These are phyloP conservation scores for Petaurus breviceps DNA, from an alignment of 2,113 vertebrate genomes.

Conservation along the genomic window DNA sequence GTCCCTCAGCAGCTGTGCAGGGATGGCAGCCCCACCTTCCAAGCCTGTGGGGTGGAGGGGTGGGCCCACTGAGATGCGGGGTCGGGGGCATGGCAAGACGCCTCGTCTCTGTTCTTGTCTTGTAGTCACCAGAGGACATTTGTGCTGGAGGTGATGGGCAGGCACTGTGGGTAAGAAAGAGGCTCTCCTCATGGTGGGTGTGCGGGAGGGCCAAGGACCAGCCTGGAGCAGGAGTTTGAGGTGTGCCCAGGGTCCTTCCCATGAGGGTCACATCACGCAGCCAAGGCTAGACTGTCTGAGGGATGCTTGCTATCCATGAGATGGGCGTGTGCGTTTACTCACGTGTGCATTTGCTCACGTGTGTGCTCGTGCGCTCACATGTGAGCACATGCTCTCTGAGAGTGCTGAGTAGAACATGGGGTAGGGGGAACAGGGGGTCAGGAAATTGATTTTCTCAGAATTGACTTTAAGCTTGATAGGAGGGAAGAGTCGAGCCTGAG, in stretches of 20 bases:
- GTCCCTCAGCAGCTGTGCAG: too few relatives aligned
- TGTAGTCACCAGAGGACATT: constrained; percentile 95
- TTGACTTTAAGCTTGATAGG: neutral
- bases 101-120: neutral
- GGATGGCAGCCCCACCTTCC: too few relatives aligned
- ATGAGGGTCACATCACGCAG: too few relatives aligned
- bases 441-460: neutral
- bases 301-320: neutral
- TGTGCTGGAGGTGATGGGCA: constrained; percentile 97
- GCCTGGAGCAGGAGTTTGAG: neutral
- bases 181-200: fast-evolving
- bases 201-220: too few relatives aligned
- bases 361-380: too few relatives aligned
- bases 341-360: too few relatives aligned
- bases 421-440: neutral
- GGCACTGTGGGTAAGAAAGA: constrained; percentile 93
- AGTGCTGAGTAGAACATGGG: too few relatives aligned
- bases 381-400: too few relatives aligned
- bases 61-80: neutral
- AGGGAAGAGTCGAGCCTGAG: neutral
- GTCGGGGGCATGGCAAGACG: fast-evolving
- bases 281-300: too few relatives aligned
- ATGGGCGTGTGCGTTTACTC: neutral
- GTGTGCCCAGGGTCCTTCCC: neutral
- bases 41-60: too few relatives aligned